Conservation (phyloP, 2,888 invertebrate genomes). For the Anodontia alba region DNA sequence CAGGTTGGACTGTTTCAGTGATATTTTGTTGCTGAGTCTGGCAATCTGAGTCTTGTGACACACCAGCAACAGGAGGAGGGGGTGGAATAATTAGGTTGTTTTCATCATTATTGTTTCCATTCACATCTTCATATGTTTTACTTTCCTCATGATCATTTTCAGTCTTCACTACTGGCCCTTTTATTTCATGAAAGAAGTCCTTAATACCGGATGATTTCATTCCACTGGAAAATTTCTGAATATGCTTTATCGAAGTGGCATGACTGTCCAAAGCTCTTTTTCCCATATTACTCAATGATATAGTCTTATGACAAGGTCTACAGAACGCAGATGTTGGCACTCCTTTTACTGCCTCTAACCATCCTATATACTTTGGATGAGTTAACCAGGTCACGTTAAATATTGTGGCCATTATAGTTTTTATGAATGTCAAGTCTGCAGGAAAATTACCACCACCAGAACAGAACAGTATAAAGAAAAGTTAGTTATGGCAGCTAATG, state of each 20-base stretch:
- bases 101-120: background rate
- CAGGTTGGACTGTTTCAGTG: background rate
- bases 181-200: background rate
- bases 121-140: constrained; percentile 1
- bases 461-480: background rate
- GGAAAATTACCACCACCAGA: background rate
- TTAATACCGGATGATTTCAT: background rate
- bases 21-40: background rate
- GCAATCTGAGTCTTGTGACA: background rate
- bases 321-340: background rate
- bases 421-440: background rate
- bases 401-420: background rate
- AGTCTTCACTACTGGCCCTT: constrained; percentile 1
- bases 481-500: background rate
- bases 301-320: background rate
- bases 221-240: background rate
- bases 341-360: constrained; percentile 19
- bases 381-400: constrained; percentile 9
- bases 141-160: background rate
- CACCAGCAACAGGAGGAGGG: background rate
- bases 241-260: constrained; percentile 4
- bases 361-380: constrained; percentile 12
- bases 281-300: constrained; percentile 6
- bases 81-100: background rate
- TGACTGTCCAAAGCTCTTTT: constrained; percentile 16